These are phyloP conservation scores for Agriopis marginaria DNA, from an alignment of 2,888 invertebrate genomes.

Conservation along the genomic window DNA sequence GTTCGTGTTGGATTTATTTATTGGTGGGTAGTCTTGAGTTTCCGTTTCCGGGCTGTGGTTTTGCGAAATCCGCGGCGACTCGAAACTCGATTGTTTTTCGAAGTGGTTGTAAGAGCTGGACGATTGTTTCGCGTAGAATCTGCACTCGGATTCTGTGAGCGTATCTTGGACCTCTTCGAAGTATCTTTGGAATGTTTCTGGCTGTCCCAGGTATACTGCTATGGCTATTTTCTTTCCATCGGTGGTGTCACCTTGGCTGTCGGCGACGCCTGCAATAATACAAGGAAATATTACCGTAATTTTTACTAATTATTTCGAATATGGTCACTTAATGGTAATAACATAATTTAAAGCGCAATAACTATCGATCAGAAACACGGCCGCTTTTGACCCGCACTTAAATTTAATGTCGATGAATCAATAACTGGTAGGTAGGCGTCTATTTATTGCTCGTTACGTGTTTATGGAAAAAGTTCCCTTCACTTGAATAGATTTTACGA, in stretches of 20 bases:
- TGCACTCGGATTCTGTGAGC: slow-evolving; percentile 87
- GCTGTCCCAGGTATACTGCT: slow-evolving; percentile 94
- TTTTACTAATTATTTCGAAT: background rate
- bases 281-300: slow-evolving; percentile 13
- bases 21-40: slow-evolving; percentile 75
- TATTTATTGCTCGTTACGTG: slow-evolving; percentile 27
- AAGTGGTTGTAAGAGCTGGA: slow-evolving; percentile 79
- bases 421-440: slow-evolving; percentile 34
- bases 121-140: slow-evolving; percentile 85
- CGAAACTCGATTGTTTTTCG: slow-evolving; percentile 81
- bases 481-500: slow-evolving; percentile 34
- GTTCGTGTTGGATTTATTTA: slow-evolving; percentile 84
- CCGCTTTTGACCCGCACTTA: slow-evolving; percentile 21
- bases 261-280: slow-evolving; percentile 75
- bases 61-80: slow-evolving; percentile 78
- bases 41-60: slow-evolving; percentile 80
- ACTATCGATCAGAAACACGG: slow-evolving; percentile 30
- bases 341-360: slow-evolving; percentile 31
- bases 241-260: slow-evolving; percentile 89
- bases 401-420: slow-evolving; percentile 36
- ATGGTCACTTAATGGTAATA: slow-evolving; percentile 18
- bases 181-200: slow-evolving; percentile 91
- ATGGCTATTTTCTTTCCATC: slow-evolving; percentile 96
- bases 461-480: slow-evolving; percentile 40
- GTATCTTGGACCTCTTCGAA: slow-evolving; percentile 89